Evolutionary conservation across 2,888 invertebrate genomes (phyloP).

Genomic region (Cerceris ruficornis): DNA sequence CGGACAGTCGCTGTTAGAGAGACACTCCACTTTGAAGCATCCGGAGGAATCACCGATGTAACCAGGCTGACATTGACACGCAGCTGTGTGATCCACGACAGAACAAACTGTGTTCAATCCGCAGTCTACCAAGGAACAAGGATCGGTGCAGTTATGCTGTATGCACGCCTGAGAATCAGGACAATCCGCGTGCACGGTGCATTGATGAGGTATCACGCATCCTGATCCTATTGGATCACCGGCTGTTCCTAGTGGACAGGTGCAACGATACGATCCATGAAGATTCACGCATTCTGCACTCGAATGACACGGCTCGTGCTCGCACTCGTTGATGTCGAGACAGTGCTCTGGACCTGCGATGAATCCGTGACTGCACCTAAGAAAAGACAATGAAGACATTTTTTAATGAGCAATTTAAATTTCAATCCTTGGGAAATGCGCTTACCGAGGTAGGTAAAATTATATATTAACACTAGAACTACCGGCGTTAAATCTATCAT

Average conservation of each 20-base stretch:
- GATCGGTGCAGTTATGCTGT: conserved; percentile 90
- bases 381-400: not conserved
- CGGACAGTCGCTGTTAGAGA: conserved; percentile 89
- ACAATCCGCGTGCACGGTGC: conserved; percentile 89
- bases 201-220: conserved; percentile 90
- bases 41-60: conserved; percentile 93
- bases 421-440: not conserved
- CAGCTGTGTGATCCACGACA: conserved; percentile 87
- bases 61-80: conserved; percentile 91
- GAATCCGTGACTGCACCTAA: conserved; percentile 89
- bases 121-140: conserved; percentile 88
- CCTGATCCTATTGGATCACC: conserved; percentile 88
- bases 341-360: conserved; percentile 87
- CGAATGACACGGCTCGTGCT: conserved; percentile 89
- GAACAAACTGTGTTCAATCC: conserved; percentile 90
- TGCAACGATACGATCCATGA: conserved; percentile 91
- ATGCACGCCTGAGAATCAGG: conserved; percentile 89
- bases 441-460: not conserved
- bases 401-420: not conserved
- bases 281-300: conserved; percentile 91
- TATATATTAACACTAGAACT: not conserved
- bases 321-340: conserved; percentile 92
- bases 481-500: no score
- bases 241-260: conserved; percentile 90
- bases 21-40: conserved; percentile 94